A percentile compares a stretch with the other conserved stretches of the same genome.
phyloP scores from a whole-genome alignment of 2,888 invertebrate species.

The Leptogaster cylindrica region DNA sequence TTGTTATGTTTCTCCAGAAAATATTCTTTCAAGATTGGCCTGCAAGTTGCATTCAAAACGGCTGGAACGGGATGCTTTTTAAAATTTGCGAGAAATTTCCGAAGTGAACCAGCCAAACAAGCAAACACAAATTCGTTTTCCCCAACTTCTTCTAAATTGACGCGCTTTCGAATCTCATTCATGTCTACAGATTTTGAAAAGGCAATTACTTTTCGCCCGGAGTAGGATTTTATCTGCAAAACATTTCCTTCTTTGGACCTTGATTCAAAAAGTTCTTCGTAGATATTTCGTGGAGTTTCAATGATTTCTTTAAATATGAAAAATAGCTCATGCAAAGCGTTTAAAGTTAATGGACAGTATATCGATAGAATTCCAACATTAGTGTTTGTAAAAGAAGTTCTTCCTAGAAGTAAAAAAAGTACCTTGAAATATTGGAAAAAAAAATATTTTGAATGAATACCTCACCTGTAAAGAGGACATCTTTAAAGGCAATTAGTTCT shows the following conservation, averaged over 20 bases:
- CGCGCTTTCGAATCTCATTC: constrained; percentile 54
- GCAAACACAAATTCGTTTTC: constrained; percentile 58
- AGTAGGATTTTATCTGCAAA: constrained; percentile 58
- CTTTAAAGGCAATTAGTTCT: constrained; percentile 55
- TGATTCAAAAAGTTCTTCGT: constrained; percentile 57
- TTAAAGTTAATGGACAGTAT: constrained; percentile 56
- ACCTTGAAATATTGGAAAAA: background rate
- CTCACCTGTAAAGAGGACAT: constrained; percentile 53
- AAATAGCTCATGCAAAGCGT: constrained; percentile 56
- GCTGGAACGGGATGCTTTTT: constrained; percentile 51
- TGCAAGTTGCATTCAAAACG: constrained; percentile 57
- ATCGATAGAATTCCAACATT: constrained; percentile 55
- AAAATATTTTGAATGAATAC: background rate
- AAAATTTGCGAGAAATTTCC: constrained; percentile 54
- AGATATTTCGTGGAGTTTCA: constrained; percentile 58
- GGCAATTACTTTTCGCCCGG: constrained; percentile 59
- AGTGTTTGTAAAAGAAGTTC: constrained; percentile 53
- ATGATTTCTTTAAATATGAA: constrained; percentile 57
- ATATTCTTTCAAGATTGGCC: constrained; percentile 58
- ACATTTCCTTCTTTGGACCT: constrained; percentile 57
- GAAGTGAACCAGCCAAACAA: constrained; percentile 57
- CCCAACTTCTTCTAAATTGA: constrained; percentile 51
- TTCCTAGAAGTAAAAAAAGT: constrained; percentile 49
- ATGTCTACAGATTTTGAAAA: constrained; percentile 59
- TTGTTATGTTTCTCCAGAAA: constrained; percentile 56